These are phyloP conservation scores for Gopherus evgoodei DNA, from an alignment of 2,113 vertebrate species.

Conservation along the genomic window DNA sequence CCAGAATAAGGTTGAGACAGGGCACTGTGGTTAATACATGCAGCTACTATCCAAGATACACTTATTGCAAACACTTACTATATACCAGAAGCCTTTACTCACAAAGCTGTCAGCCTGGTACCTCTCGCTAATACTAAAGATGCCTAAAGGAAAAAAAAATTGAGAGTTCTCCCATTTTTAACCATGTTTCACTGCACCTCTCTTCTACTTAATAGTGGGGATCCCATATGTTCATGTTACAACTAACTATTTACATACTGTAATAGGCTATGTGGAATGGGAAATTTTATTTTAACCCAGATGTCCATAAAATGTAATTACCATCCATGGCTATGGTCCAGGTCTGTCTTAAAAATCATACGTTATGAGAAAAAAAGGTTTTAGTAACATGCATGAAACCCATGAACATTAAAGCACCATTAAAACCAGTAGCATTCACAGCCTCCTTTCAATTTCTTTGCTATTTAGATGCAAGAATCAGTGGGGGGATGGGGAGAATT, in stretches of 20 bases:
- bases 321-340: not conserved
- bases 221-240: not conserved
- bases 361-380: constrained; percentile 13
- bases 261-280: not conserved
- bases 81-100: not conserved
- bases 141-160: not conserved
- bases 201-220: not conserved
- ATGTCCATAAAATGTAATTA: constrained; percentile 27
- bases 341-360: not conserved
- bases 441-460: not conserved
- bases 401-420: not conserved
- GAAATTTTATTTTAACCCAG: constrained; percentile 24
- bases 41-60: not conserved
- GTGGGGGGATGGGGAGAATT: not conserved
- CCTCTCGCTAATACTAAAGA: not conserved
- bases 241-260: not conserved
- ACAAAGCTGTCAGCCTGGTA: not conserved
- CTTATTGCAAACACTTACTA: not conserved
- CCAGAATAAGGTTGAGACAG: not conserved
- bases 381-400: not conserved
- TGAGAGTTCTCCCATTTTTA: not conserved
- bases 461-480: not conserved
- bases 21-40: not conserved
- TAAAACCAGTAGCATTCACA: not conserved
- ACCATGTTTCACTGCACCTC: not conserved